phyloP scores from a whole-genome alignment of 2,113 vertebrate species.

The Xiphorhynchus elegans region DNA sequence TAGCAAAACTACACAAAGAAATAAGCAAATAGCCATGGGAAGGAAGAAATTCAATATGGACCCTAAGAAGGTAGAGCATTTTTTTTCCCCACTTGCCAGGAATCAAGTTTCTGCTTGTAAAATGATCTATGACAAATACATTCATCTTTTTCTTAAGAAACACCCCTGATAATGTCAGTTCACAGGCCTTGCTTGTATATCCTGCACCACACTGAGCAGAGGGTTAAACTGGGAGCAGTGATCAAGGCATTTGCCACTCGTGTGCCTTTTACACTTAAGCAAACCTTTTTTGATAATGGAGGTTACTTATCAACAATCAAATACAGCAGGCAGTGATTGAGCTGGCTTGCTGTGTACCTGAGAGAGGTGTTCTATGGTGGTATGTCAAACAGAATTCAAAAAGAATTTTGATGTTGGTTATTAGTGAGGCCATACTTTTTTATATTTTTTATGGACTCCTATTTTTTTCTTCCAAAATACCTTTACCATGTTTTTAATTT shows the following conservation, averaged over 20 bases:
- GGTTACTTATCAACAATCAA: background rate
- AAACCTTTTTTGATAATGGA: background rate
- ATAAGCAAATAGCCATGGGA: conserved; percentile 97
- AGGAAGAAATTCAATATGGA: conserved; percentile 99
- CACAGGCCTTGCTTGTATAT: background rate
- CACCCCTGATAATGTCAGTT: background rate
- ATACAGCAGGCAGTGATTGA: background rate
- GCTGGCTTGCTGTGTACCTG: background rate
- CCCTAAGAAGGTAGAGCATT: conserved; percentile 89
- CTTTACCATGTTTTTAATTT: background rate
- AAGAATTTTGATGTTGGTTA: background rate
- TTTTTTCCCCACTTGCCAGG: background rate
- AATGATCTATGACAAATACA: background rate
- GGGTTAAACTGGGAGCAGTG: background rate
- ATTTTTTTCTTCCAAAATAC: background rate
- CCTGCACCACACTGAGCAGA: background rate
- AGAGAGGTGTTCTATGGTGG: background rate
- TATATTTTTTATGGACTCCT: background rate
- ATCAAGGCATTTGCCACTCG: background rate
- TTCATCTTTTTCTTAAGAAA: background rate
- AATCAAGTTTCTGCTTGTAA: background rate
- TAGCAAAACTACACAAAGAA: conserved; percentile 96
- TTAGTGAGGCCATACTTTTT: background rate
- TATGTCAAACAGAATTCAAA: background rate
- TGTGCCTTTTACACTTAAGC: background rate